Evolutionary conservation across 2,888 invertebrate species (phyloP).

Genomic region (Amorpha juglandis): DNA sequence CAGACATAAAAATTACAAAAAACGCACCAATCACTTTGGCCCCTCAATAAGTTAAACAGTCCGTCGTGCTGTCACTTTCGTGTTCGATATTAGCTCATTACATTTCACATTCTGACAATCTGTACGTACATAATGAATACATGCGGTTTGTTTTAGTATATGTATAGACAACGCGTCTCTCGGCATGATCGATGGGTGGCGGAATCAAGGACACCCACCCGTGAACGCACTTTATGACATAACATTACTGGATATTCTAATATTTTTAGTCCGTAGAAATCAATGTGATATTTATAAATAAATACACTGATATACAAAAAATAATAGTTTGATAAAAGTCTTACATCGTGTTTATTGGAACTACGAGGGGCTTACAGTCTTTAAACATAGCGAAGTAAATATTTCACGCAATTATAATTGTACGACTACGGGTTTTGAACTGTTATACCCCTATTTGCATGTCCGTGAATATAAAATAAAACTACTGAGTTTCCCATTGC

Average conservation of each 20-base stretch:
- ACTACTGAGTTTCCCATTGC: too few relatives aligned
- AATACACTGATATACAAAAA: too few relatives aligned
- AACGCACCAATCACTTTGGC: not conserved
- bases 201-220: constrained; percentile 62
- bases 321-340: too few relatives aligned
- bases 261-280: not conserved
- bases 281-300: too few relatives aligned
- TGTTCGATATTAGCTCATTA: constrained; percentile 18
- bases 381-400: too few relatives aligned
- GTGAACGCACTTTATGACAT: constrained; percentile 43
- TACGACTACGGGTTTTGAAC: too few relatives aligned
- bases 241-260: constrained; percentile 24
- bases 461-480: too few relatives aligned
- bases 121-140: constrained; percentile 25
- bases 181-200: constrained; percentile 61
- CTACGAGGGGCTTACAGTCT: too few relatives aligned
- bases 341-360: too few relatives aligned
- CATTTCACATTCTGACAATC: constrained; percentile 16
- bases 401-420: too few relatives aligned
- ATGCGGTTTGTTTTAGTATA: constrained; percentile 40
- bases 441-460: too few relatives aligned
- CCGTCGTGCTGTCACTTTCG: constrained; percentile 8
- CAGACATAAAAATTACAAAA: not conserved
- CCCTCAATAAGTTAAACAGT: constrained; percentile 4
- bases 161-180: constrained; percentile 44